Conservation (phyloP, 2,113 vertebrate genomes). For the Catagonus wagneri region DNA sequence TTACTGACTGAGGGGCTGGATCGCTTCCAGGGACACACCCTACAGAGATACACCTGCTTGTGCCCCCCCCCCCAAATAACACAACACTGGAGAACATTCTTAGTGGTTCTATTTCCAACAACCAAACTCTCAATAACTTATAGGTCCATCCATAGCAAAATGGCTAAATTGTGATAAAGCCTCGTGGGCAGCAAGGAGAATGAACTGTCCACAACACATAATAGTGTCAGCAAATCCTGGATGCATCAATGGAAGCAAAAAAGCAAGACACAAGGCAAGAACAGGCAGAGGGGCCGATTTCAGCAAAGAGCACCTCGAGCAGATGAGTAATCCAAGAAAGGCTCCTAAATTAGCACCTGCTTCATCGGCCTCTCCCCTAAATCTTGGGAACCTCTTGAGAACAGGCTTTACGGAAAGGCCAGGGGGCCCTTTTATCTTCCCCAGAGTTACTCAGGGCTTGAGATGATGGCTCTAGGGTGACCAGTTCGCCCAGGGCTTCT, state of each 20-base stretch:
- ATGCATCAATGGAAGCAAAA: neutral
- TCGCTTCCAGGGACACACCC: too few relatives aligned
- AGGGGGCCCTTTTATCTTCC: neutral
- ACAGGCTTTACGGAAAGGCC: neutral
- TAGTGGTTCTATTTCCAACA: neutral
- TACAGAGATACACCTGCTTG: neutral
- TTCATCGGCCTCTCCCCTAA: neutral
- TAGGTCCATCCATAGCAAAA: neutral
- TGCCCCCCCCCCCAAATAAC: neutral
- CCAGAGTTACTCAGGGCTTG: too few relatives aligned
- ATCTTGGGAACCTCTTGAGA: neutral
- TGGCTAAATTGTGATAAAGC: neutral
- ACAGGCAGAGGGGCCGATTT: rapidly evolving
- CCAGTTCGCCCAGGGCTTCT: neutral
- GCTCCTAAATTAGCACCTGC: neutral
- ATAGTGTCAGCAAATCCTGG: rapidly evolving
- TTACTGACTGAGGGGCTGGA: too few relatives aligned
- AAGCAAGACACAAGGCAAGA: neutral
- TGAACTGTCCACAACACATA: rapidly evolving
- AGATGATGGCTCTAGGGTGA: neutral
- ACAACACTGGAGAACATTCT: too few relatives aligned
- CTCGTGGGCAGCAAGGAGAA: neutral
- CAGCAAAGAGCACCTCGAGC: neutral
- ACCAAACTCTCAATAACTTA: neutral
- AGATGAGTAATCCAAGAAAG: neutral